Evolutionary conservation across 2,797 vertebrate species (phyloP), one percentile per base, ranked within the genome.

Genomic region (Tapera naevia): DNA sequence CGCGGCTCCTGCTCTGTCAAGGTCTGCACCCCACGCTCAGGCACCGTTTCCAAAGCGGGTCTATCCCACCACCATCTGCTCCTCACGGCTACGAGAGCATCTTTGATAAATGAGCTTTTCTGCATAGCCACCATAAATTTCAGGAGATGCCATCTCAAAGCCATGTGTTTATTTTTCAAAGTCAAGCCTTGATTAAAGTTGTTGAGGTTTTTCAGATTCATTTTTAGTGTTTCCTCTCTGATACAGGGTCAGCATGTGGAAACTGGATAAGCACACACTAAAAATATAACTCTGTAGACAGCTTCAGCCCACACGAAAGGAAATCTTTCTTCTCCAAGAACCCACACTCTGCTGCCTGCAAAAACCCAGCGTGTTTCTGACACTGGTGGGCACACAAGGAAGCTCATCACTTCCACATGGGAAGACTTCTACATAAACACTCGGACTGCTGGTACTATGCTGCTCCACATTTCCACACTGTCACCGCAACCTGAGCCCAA

Each of bases 91-190:
- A 37, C 21, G 5, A 74, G 58, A 96, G 39, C 86, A 67, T 72
- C 78, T 71, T 58, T 90, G 92, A 78, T 46, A 95, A 80, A 95
- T 73, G 91, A 94, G 91, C 83, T 87, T 86, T 85, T 78, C 75
- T 89, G 48, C 95, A 74, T 76, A 90, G 23, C 72, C 83, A 86
- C 92, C 70, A 86, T 48, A 69, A 80, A 80, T 95, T 94, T 83
- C 86, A 71, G 86, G 27, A 76, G 73, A 78, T 67, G 92, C 82
- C 75, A 86, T 80, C 91, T 90, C 72, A 67, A 69, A 88, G 91
- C 82, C 83, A 35, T 11, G 81, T 80, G 66, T 92, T 96, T 95
- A 89, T 97, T 96, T 95, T 94, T 93, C 94, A 87, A 90, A 95
- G 92, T 87, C 94, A 90, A 94, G 88, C 5, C 88, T 89, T 72